Conservation (phyloP, 2,113 vertebrate genomes). For the Rhynchomys soricoides region DNA sequence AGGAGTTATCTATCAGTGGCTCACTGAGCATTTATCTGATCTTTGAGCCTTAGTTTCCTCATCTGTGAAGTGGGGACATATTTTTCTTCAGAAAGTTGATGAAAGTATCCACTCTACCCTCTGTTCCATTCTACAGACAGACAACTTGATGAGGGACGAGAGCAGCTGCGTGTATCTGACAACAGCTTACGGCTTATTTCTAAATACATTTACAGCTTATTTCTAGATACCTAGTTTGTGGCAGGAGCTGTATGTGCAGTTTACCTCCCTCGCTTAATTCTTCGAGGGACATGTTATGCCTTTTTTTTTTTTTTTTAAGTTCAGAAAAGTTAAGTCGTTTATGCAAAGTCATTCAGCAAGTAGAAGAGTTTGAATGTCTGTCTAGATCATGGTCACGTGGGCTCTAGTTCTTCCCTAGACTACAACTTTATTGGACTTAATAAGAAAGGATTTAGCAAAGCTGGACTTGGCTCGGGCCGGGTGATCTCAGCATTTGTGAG, state of each 20-base stretch:
- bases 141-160: background rate
- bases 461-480: background rate
- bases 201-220: background rate
- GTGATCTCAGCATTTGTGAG: background rate
- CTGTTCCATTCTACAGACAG: constrained; percentile 39
- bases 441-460: background rate
- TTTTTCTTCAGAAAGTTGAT: background rate
- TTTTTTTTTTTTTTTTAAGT: background rate
- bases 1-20: background rate
- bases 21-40: background rate
- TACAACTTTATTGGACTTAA: background rate
- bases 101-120: background rate
- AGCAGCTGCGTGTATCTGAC: background rate
- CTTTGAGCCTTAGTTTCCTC: background rate
- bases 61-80: constrained; percentile 16
- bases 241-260: background rate
- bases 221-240: background rate
- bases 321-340: constrained; percentile 16
- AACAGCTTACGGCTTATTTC: background rate
- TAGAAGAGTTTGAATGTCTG: background rate
- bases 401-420: background rate
- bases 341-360: background rate
- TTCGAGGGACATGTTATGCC: background rate
- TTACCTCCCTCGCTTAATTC: background rate
- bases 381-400: background rate